Conservation (phyloP, 2,888 invertebrate genomes). For the Scelioninae gen. 1 region DNA sequence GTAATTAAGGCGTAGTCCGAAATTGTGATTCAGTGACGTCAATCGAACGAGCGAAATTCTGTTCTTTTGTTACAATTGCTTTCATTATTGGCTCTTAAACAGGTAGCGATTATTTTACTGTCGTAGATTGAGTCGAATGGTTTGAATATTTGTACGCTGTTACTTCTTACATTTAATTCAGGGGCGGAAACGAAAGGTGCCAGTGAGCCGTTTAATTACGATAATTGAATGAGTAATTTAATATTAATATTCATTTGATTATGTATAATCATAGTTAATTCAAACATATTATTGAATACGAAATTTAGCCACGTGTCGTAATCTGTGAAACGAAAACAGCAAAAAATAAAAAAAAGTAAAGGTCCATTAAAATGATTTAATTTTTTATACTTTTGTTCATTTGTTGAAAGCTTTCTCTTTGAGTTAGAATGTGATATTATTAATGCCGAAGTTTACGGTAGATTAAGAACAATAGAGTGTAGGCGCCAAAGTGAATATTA, state of each 20-base stretch:
- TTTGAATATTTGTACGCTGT: no score
- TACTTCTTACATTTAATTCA: no score
- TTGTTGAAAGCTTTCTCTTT: slow-evolving; percentile 13
- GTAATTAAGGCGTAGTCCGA: slow-evolving; percentile 43
- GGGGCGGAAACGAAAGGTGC: no score
- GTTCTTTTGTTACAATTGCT: slow-evolving; percentile 33
- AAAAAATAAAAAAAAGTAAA: no score
- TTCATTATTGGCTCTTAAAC: no score
- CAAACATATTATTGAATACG: background rate
- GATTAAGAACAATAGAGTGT: background rate
- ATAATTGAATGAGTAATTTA: slow-evolving; percentile 1
- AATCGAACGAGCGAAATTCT: slow-evolving; percentile 25
- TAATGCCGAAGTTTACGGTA: background rate
- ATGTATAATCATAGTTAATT: background rate
- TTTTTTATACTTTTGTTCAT: slow-evolving; percentile 21
- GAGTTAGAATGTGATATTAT: background rate
- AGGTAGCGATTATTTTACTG: no score
- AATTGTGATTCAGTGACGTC: slow-evolving; percentile 54
- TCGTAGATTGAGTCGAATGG: no score
- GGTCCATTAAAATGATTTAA: slow-evolving; percentile 29
- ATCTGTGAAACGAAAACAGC: background rate
- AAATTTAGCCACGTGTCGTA: slow-evolving; percentile 11
- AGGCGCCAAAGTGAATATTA: background rate
- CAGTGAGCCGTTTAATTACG: no score
- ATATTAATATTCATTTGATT: slow-evolving; percentile 23